A percentile compares a stretch with the other conserved stretches of the same genome.
Conservation (phyloP, 2,888 invertebrate species). For the Clivina fossor region DNA sequence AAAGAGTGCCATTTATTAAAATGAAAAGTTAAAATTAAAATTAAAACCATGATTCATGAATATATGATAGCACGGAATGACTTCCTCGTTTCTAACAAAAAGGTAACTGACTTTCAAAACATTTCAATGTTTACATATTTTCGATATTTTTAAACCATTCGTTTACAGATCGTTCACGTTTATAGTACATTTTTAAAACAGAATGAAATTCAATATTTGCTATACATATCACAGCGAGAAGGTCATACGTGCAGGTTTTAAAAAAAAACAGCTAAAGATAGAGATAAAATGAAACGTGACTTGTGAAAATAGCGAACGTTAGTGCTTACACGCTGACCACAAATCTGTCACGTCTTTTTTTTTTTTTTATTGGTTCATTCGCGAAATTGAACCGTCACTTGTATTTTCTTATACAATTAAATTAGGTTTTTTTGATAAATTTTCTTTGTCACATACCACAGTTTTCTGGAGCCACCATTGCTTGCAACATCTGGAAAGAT, state of each 20-base stretch:
- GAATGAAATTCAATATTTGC: slow-evolving; percentile 1
- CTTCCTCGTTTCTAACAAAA: not conserved
- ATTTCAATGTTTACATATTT: not conserved
- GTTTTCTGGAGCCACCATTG: slow-evolving; percentile 72
- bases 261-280: slow-evolving; percentile 2
- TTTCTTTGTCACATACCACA: slow-evolving; percentile 57
- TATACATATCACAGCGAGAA: slow-evolving; percentile 6
- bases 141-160: not conserved
- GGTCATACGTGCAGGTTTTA: slow-evolving; percentile 6
- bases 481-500: slow-evolving; percentile 77
- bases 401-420: not conserved
- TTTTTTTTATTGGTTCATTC: not conserved
- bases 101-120: not conserved
- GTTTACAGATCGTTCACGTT: not conserved
- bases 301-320: slow-evolving; percentile 20
- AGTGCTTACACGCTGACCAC: slow-evolving; percentile 13
- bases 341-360: slow-evolving; percentile 18
- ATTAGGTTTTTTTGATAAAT: not conserved
- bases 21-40: slow-evolving; percentile 14
- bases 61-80: not conserved
- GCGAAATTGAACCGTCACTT: not conserved
- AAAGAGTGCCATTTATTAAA: slow-evolving; percentile 12
- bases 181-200: not conserved
- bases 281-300: slow-evolving; percentile 12
- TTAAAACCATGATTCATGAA: slow-evolving; percentile 4